Evolutionary conservation across 2,113 vertebrate genomes (phyloP).

Genomic region (Muntiacus reevesi): DNA sequence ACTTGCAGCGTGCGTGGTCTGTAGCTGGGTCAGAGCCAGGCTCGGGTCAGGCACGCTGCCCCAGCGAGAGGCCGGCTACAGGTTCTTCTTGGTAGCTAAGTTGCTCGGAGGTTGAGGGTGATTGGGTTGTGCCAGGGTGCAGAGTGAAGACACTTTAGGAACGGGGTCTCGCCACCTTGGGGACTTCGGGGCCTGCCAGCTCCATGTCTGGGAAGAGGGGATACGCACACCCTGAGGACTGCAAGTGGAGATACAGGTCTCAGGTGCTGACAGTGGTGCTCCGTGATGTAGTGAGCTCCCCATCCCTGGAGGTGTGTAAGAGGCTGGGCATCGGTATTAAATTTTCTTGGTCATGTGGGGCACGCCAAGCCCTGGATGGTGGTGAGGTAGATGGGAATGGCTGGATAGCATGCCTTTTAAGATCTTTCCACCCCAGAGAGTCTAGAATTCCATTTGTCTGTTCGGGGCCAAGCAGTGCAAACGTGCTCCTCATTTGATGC

Average conservation of each 20-base stretch:
- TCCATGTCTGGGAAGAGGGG: background rate
- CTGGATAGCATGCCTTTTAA: background rate
- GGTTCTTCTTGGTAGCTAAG: background rate
- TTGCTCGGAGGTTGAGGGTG: background rate
- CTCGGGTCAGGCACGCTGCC: fast-evolving
- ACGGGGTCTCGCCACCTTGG: fast-evolving
- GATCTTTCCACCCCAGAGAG: background rate
- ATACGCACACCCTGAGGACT: fast-evolving
- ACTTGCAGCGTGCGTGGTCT: fast-evolving
- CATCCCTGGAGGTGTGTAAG: background rate
- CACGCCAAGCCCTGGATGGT: background rate
- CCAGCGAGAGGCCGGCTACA: fast-evolving
- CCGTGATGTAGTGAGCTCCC: background rate
- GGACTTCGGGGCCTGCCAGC: background rate
- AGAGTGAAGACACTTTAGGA: fast-evolving
- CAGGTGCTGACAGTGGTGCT: background rate
- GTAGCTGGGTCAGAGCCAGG: background rate
- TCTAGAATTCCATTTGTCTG: slow-evolving; percentile 13
- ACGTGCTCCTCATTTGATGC: background rate
- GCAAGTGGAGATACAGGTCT: fast-evolving
- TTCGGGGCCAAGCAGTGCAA: background rate
- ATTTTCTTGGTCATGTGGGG: fast-evolving
- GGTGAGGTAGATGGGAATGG: background rate
- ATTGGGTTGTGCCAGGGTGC: background rate
- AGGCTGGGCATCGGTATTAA: background rate